Evolutionary conservation across 1,140 invertebrate species (phyloP).

Genomic region (Oncopodura yosiiana): DNA sequence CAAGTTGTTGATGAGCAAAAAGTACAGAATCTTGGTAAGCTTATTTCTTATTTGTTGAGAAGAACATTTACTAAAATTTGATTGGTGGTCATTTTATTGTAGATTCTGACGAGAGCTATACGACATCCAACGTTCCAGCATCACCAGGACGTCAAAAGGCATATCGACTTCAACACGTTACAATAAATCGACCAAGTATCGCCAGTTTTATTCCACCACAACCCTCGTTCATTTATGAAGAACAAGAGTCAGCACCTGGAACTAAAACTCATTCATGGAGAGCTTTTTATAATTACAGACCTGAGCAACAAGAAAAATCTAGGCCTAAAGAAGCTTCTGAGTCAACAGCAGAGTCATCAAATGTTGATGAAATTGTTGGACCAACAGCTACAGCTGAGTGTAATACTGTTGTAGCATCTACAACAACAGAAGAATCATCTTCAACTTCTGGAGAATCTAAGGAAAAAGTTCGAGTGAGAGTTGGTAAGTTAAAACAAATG

Average conservation of each 20-base stretch:
- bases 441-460: not conserved
- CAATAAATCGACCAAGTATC: too few relatives aligned
- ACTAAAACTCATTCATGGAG: not conserved
- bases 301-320: too few relatives aligned
- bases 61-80: too few relatives aligned
- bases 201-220: not conserved
- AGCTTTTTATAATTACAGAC: constrained; percentile 8
- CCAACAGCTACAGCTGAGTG: constrained; percentile 25
- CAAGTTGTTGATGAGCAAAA: not conserved
- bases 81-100: not conserved
- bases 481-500: constrained; percentile 7
- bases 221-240: not conserved
- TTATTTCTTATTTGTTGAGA: too few relatives aligned
- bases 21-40: too few relatives aligned
- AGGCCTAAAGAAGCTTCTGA: constrained; percentile 5
- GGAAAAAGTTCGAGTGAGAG: constrained; percentile 11
- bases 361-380: constrained; percentile 2
- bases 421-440: not conserved
- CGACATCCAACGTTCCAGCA: not conserved
- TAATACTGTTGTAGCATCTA: constrained; percentile 16
- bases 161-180: too few relatives aligned
- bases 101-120: not conserved
- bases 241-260: not conserved
- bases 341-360: not conserved
- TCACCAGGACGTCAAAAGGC: not conserved